phyloP scores from a whole-genome alignment of 1,140 invertebrate species.

The Ips nitidus region DNA sequence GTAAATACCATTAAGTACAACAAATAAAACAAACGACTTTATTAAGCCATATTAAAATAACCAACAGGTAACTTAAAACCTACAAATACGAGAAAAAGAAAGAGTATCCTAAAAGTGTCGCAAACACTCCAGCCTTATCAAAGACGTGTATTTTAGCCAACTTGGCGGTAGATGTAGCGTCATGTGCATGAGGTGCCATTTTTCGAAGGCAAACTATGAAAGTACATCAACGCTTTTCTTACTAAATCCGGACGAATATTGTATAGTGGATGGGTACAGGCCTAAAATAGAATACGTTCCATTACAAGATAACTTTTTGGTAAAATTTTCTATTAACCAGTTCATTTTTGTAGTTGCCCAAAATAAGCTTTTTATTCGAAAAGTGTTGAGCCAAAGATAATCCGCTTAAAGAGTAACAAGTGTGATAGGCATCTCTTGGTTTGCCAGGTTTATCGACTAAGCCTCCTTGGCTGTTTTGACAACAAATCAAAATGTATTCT shows the following conservation, averaged over 20 bases:
- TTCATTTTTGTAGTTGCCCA: conserved; percentile 64
- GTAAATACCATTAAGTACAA: no score
- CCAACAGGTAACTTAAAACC: no score
- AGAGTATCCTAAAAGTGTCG: no score
- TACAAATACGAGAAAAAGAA: no score
- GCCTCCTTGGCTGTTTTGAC: conserved; percentile 87
- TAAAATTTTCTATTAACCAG: conserved; percentile 53
- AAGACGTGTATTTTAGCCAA: no score
- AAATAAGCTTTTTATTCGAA: conserved; percentile 56
- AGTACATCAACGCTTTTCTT: conserved; percentile 56
- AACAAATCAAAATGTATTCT: conserved; percentile 93
- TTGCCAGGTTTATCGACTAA: conserved; percentile 95
- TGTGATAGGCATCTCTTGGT: conserved; percentile 90
- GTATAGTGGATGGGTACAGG: conserved; percentile 66
- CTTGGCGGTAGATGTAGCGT: not conserved
- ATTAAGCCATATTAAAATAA: no score
- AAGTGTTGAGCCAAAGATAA: conserved; percentile 91
- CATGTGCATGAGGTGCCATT: conserved; percentile 9
- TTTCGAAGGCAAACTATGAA: conserved; percentile 40
- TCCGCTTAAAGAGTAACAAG: conserved; percentile 95
- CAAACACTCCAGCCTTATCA: no score
- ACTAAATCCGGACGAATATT: conserved; percentile 63
- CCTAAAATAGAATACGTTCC: conserved; percentile 42
- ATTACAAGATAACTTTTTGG: not conserved
- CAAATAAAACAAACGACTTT: no score